A percentile compares a stretch with the other conserved stretches of the same genome.
Evolutionary conservation across 2,888 invertebrate genomes (phyloP).

Genomic region (Epinotia demarniana): DNA sequence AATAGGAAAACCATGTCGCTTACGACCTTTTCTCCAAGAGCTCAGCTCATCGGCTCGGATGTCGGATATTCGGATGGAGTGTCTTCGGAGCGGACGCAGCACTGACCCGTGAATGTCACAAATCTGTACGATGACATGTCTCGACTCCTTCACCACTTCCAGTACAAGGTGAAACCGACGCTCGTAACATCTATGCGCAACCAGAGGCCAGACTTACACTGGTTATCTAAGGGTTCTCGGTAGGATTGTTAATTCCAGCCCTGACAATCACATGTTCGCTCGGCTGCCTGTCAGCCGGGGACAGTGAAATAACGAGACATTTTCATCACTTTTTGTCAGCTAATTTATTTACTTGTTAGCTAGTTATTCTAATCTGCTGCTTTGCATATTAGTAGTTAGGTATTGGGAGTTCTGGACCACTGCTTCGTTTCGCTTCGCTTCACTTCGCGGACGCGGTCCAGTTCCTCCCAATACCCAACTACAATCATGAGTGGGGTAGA

Average conservation of each 20-base stretch:
- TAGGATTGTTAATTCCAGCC: not conserved
- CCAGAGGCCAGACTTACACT: not conserved
- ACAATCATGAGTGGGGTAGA: too few relatives aligned
- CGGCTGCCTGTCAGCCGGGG: conserved; percentile 8
- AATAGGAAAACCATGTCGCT: not conserved
- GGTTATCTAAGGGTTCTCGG: not conserved
- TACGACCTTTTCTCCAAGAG: not conserved
- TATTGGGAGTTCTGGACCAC: too few relatives aligned
- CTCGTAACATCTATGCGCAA: not conserved
- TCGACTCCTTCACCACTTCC: not conserved
- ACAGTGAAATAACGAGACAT: conserved; percentile 20
- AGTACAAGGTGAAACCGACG: not conserved
- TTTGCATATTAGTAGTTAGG: too few relatives aligned
- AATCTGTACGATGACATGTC: not conserved
- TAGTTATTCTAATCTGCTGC: not conserved
- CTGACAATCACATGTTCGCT: conserved; percentile 26
- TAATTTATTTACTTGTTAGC: not conserved
- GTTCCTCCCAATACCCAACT: too few relatives aligned
- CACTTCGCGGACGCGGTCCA: too few relatives aligned
- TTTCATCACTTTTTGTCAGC: conserved; percentile 3
- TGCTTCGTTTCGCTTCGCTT: too few relatives aligned
- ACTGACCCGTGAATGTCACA: conserved; percentile 41
- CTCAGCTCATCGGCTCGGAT: conserved; percentile 12
- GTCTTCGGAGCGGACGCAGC: conserved; percentile 15
- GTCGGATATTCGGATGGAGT: conserved; percentile 30